Conservation (phyloP, 2,888 invertebrate species). For the Heliconius hortense region DNA sequence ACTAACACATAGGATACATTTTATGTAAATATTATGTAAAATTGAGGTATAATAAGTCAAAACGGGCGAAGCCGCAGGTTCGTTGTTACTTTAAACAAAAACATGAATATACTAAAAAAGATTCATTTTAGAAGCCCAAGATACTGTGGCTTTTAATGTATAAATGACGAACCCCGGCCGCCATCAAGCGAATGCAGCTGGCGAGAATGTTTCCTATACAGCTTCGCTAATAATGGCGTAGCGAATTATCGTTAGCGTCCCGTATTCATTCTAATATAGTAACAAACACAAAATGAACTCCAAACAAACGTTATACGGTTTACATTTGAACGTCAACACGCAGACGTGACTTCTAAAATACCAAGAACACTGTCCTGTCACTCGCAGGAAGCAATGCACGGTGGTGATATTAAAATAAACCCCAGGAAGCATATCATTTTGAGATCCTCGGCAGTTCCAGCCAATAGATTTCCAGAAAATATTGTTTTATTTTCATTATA, state of each 20-base stretch:
- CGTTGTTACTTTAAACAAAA: not conserved
- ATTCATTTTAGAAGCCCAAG: conserved; percentile 29
- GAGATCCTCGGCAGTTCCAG: conserved; percentile 15
- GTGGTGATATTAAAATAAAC: conserved; percentile 41
- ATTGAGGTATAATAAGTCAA: no score
- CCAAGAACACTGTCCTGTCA: conserved; percentile 40
- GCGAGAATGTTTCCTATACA: conserved; percentile 50
- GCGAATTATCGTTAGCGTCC: conserved; percentile 53
- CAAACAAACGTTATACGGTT: conserved; percentile 25
- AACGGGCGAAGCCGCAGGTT: not conserved
- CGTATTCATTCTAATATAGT: conserved; percentile 35
- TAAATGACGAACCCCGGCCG: conserved; percentile 42
- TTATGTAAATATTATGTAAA: no score
- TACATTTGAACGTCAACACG: conserved; percentile 19
- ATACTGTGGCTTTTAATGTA: conserved; percentile 36
- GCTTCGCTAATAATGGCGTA: conserved; percentile 51
- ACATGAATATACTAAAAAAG: conserved; percentile 3
- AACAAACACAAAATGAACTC: conserved; percentile 32
- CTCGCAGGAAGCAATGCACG: conserved; percentile 40
- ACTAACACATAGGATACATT: no score
- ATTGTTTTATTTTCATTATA: conserved; percentile 21
- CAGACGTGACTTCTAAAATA: conserved; percentile 37
- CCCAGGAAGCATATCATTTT: conserved; percentile 9
- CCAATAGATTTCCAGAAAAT: conserved; percentile 8
- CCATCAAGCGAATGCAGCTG: conserved; percentile 46